phyloP scores from a whole-genome alignment of 2,113 vertebrate genomes.

The Pithys albifrons region DNA sequence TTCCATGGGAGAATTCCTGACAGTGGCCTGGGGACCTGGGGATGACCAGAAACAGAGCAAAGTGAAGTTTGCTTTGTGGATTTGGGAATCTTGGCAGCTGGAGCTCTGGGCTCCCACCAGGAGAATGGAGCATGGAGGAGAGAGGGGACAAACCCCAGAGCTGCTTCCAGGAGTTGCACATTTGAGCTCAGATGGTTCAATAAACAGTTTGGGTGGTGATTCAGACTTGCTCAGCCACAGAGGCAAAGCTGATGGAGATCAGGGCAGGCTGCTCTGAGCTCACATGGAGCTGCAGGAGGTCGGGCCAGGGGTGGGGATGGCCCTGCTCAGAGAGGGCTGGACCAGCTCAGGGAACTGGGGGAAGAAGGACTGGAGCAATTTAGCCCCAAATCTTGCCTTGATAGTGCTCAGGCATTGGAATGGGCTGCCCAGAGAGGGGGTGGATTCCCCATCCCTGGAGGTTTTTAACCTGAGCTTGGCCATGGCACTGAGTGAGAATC shows the following conservation, averaged over 20 bases:
- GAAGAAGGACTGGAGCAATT: not conserved
- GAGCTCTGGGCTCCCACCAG: not conserved
- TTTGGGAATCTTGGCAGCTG: not conserved
- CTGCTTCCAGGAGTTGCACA: not conserved
- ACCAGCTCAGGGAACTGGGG: rapidly evolving
- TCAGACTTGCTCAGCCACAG: not conserved
- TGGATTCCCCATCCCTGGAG: too few relatives aligned
- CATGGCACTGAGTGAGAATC: too few relatives aligned
- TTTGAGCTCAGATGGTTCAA: conserved; percentile 10
- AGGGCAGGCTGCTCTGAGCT: not conserved
- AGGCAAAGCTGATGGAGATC: not conserved
- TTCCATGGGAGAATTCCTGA: not conserved
- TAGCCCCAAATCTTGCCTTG: not conserved
- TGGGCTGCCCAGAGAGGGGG: too few relatives aligned
- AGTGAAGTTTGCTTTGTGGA: not conserved
- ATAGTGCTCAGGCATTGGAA: not conserved
- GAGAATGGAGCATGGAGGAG: not conserved
- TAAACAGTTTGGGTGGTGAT: not conserved
- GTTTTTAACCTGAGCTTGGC: too few relatives aligned
- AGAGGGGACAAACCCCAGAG: too few relatives aligned
- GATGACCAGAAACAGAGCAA: not conserved
- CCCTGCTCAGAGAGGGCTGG: not conserved
- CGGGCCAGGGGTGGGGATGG: not conserved
- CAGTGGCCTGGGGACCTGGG: not conserved
- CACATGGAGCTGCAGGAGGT: not conserved